Evolutionary conservation across 1,140 invertebrate genomes (phyloP).

Genomic region (Ooceraea biroi): DNA sequence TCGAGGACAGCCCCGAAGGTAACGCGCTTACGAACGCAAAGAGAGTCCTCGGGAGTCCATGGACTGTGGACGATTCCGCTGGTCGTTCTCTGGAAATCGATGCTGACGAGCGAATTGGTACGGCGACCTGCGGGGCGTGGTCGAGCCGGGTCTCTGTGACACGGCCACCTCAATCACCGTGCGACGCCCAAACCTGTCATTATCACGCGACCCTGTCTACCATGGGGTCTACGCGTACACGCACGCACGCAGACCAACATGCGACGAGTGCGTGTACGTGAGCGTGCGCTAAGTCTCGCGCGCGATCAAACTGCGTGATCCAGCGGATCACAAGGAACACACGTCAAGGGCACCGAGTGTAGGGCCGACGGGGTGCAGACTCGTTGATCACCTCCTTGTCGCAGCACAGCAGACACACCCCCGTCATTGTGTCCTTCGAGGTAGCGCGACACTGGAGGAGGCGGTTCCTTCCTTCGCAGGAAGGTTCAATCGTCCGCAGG

Average conservation of each 20-base stretch:
- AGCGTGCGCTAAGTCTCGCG: constrained; percentile 43
- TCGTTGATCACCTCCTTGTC: constrained; percentile 61
- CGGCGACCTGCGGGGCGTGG: constrained; percentile 80
- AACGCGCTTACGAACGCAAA: constrained; percentile 11
- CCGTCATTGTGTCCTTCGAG: constrained; percentile 78
- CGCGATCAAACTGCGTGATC: constrained; percentile 67
- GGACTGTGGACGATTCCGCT: constrained; percentile 25
- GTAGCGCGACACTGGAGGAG: constrained; percentile 67
- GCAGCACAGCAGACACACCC: constrained; percentile 75
- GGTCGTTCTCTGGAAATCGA: constrained; percentile 69
- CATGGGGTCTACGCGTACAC: constrained; percentile 64
- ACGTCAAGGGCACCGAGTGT: constrained; percentile 53
- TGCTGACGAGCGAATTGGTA: constrained; percentile 74
- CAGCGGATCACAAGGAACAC: constrained; percentile 59
- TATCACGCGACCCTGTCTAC: constrained; percentile 84
- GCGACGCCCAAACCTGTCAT: constrained; percentile 84
- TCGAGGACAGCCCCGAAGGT: constrained; percentile 47
- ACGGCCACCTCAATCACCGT: constrained; percentile 83
- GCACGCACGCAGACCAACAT: constrained; percentile 47
- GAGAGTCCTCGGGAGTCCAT: background rate
- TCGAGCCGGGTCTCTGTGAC: constrained; percentile 81
- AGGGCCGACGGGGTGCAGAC: constrained; percentile 52
- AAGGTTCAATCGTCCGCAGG: constrained; percentile 79
- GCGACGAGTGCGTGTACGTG: constrained; percentile 11
- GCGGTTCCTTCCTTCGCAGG: constrained; percentile 69